Conservation (phyloP, 2,113 vertebrate species). For the Morone chrysops region DNA sequence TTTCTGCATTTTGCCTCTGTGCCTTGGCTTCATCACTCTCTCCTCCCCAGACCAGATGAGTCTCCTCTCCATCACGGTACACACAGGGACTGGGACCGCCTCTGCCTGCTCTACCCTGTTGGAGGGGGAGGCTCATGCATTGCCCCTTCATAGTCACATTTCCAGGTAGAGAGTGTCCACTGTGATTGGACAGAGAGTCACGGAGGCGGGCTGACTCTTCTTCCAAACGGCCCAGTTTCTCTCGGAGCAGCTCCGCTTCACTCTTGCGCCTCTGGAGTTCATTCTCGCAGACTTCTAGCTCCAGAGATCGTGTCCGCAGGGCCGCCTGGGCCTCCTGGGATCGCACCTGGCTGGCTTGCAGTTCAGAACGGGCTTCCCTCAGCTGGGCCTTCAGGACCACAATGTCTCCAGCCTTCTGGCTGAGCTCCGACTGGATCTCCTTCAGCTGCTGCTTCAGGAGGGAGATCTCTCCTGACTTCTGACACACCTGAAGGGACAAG, state of each 20-base stretch:
- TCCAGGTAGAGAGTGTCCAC: conserved; percentile 40
- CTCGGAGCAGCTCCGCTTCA: conserved; percentile 92
- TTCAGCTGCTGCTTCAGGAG: conserved; percentile 98
- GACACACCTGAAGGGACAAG: conserved; percentile 89
- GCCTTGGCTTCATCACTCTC: conserved; percentile 90
- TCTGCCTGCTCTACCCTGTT: conserved; percentile 66
- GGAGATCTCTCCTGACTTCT: conserved; percentile 98
- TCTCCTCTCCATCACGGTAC: conserved; percentile 83
- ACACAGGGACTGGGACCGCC: conserved; percentile 77
- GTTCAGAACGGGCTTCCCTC: conserved; percentile 89
- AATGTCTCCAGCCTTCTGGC: conserved; percentile 91
- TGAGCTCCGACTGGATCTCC: conserved; percentile 92
- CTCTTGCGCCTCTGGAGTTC: conserved; percentile 95
- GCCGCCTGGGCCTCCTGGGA: conserved; percentile 90
- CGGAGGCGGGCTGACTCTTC: conserved; percentile 87
- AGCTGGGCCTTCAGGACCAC: conserved; percentile 92
- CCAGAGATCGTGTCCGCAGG: conserved; percentile 89
- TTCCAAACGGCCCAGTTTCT: conserved; percentile 91
- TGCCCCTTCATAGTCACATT: conserved; percentile 68
- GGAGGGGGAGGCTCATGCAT: conserved; percentile 75
- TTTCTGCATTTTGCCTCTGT: conserved; percentile 85
- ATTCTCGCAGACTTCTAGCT: conserved; percentile 95
- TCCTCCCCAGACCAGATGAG: conserved; percentile 80
- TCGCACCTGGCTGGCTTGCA: conserved; percentile 90
- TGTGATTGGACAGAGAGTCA: conserved; percentile 75